Evolutionary conservation across 1,140 invertebrate genomes (phyloP).

Genomic region (Conus ventricosus): DNA sequence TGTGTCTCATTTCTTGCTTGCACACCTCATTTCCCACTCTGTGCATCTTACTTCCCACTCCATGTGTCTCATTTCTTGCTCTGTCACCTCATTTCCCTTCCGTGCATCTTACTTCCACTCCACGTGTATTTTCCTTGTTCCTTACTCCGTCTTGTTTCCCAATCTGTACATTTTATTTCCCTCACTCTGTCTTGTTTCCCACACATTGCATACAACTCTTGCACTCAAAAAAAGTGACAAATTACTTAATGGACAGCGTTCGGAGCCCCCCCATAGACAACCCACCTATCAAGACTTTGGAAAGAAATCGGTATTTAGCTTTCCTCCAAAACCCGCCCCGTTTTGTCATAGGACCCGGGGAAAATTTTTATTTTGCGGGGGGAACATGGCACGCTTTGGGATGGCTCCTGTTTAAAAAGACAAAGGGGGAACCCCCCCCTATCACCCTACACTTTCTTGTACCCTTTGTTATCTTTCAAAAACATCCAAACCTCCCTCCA

Average conservation of each 20-base stretch:
- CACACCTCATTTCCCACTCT: too few species aligned
- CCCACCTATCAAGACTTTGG: conserved; percentile 60
- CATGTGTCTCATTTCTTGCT: too few species aligned
- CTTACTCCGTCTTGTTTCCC: too few species aligned
- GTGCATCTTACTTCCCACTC: too few species aligned
- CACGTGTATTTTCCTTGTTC: too few species aligned
- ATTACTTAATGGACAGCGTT: background rate
- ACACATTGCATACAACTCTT: background rate
- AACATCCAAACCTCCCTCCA: too few species aligned
- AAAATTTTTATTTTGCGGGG: conserved; percentile 67
- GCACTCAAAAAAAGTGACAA: conserved; percentile 16
- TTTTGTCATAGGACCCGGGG: conserved; percentile 72
- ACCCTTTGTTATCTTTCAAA: background rate
- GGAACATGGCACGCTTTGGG: conserved; percentile 68
- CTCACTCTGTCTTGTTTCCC: too few species aligned
- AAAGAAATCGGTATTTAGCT: conserved; percentile 49
- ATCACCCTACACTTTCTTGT: background rate
- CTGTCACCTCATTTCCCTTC: too few species aligned
- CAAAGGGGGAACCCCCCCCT: background rate
- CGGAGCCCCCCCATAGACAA: background rate
- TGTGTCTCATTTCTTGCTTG: too few species aligned
- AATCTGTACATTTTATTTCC: too few species aligned
- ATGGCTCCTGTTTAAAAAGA: conserved; percentile 60
- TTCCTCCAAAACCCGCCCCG: conserved; percentile 56
- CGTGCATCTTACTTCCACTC: too few species aligned